A percentile compares a stretch with the other conserved stretches of the same genome.
Conservation (phyloP, 2,888 invertebrate genomes). For the Metellina segmentata region DNA sequence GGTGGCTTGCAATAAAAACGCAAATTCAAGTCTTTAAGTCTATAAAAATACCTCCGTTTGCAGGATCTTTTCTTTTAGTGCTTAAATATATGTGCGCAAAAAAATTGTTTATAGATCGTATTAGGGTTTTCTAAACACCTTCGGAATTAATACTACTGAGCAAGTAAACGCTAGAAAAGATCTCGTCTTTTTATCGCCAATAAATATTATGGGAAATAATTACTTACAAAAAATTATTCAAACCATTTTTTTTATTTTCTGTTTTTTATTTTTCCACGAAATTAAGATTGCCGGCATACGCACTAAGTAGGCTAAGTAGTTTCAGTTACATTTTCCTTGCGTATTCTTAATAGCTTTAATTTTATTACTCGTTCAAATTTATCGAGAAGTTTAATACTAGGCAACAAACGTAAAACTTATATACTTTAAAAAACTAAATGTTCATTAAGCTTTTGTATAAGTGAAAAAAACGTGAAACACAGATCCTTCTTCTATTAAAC, state of each 20-base stretch:
- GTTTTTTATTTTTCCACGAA: not conserved
- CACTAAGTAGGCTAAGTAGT: slow-evolving; percentile 6
- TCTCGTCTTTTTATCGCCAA: not conserved
- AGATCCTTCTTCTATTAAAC: no score
- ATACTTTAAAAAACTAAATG: not conserved
- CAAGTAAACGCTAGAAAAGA: not conserved
- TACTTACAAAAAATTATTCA: not conserved
- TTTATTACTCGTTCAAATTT: not conserved
- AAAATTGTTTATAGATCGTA: not conserved
- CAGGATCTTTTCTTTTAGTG: not conserved
- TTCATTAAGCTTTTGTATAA: no score
- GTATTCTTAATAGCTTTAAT: not conserved
- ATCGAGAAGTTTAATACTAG: not conserved
- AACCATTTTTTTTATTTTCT: not conserved
- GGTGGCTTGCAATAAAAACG: slow-evolving; percentile 16
- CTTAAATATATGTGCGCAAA: not conserved
- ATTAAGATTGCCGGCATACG: not conserved
- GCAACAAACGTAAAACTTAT: not conserved
- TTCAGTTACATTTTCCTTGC: not conserved
- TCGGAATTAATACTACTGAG: not conserved
- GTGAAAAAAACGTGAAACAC: no score
- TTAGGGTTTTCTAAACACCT: not conserved
- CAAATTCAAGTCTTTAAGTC: slow-evolving; percentile 7
- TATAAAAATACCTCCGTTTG: slow-evolving; percentile 5
- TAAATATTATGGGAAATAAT: not conserved